Evolutionary conservation across 2,113 vertebrate genomes (phyloP).

Genomic region (Platycercus adscitus): DNA sequence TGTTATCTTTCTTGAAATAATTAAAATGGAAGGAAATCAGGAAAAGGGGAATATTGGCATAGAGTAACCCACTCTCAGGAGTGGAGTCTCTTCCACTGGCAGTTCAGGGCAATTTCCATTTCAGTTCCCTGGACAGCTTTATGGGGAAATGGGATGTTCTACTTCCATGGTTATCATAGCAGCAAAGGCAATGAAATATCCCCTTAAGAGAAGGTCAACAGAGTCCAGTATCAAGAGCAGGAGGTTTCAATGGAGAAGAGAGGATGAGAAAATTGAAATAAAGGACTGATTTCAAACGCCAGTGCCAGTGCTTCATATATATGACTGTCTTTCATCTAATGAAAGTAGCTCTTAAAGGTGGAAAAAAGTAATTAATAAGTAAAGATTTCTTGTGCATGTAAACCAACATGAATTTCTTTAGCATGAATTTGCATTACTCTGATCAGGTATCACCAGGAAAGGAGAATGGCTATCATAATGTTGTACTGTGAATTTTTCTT

Average conservation of each 20-base stretch:
- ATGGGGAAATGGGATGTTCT: slow-evolving; percentile 56
- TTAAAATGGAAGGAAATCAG: neutral
- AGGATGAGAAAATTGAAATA: neutral
- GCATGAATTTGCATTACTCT: neutral
- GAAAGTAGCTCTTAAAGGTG: neutral
- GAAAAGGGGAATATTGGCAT: neutral
- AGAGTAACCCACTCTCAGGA: slow-evolving; percentile 23
- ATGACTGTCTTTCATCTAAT: neutral
- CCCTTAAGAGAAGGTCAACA: slow-evolving; percentile 43
- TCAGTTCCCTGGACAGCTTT: slow-evolving; percentile 49
- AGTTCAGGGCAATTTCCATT: slow-evolving; percentile 47
- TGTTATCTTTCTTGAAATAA: neutral
- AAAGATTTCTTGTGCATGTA: neutral
- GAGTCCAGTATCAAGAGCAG: neutral
- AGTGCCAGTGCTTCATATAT: neutral
- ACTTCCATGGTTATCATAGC: slow-evolving; percentile 34
- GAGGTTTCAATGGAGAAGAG: neutral
- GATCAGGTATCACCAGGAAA: neutral
- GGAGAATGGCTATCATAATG: neutral
- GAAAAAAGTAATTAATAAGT: neutral
- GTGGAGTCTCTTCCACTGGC: neutral
- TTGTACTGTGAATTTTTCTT: neutral
- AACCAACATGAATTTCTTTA: neutral
- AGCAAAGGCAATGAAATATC: slow-evolving; percentile 31
- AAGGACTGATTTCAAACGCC: neutral